Conservation (phyloP, 2,113 vertebrate genomes). For the Gadus chalcogrammus region DNA sequence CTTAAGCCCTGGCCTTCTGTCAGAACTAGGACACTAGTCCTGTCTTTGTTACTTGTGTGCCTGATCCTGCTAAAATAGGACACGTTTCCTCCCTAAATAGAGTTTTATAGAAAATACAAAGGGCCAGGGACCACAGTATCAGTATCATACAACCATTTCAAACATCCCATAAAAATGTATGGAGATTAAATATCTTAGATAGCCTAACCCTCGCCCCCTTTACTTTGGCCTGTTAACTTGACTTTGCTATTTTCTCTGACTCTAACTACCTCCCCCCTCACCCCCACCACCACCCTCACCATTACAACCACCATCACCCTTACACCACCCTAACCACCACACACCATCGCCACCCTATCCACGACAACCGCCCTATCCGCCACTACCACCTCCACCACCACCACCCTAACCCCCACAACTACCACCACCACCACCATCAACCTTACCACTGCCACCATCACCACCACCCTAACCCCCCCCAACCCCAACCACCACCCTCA, state of each 20-base stretch:
- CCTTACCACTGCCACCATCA: no score
- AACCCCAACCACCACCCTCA: no score
- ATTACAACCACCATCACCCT: conserved; percentile 53
- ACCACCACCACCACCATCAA: no score
- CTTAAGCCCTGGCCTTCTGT: conserved; percentile 63
- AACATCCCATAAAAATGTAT: background rate
- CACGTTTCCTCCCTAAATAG: conserved; percentile 67
- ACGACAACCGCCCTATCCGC: no score
- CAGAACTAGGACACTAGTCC: conserved; percentile 70
- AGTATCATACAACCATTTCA: conserved; percentile 28
- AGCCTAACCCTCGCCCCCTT: no score
- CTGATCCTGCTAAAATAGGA: conserved; percentile 71
- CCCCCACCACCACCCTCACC: background rate
- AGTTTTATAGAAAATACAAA: conserved; percentile 64
- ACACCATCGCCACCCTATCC: no score
- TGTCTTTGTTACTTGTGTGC: conserved; percentile 73
- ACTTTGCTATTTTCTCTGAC: background rate
- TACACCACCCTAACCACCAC: no score
- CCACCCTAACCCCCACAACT: no score
- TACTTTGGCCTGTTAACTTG: no score
- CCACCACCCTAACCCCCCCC: no score
- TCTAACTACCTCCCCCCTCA: background rate
- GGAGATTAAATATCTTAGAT: background rate
- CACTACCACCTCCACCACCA: no score
- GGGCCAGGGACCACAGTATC: conserved; percentile 38